phyloP scores from a whole-genome alignment of 2,888 invertebrate species.

The Drosophila putrida region DNA sequence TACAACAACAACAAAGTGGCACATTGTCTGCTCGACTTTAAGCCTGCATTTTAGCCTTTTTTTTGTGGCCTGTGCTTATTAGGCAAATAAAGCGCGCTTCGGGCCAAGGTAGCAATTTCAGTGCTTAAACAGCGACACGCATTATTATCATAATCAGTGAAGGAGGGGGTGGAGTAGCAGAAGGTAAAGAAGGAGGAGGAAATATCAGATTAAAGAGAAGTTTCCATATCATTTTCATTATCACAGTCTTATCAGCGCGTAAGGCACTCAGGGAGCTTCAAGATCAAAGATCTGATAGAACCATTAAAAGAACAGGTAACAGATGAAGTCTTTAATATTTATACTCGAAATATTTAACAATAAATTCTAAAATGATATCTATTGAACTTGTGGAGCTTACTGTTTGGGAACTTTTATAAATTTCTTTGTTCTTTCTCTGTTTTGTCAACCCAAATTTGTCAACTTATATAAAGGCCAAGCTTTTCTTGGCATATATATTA shows the following conservation, averaged over 20 bases:
- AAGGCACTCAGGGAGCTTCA: conserved; percentile 26
- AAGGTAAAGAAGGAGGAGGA: neutral
- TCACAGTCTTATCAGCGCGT: conserved; percentile 46
- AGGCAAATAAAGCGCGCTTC: conserved; percentile 64
- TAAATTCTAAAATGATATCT: neutral
- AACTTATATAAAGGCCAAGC: too few species aligned
- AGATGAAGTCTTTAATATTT: neutral
- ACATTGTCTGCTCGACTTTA: conserved; percentile 74
- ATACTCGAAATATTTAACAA: neutral
- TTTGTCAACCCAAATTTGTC: too few species aligned
- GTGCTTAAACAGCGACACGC: conserved; percentile 60
- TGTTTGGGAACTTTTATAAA: neutral
- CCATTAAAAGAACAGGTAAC: too few species aligned
- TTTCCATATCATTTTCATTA: conserved; percentile 54
- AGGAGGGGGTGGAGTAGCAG: neutral
- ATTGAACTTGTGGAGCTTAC: neutral
- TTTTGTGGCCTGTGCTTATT: conserved; percentile 61
- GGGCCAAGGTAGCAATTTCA: conserved; percentile 65
- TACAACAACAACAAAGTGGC: conserved; percentile 41
- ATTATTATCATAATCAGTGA: conserved; percentile 72
- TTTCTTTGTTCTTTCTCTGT: neutral
- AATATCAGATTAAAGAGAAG: conserved; percentile 15
- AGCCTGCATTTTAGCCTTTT: conserved; percentile 4
- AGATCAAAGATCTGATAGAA: conserved; percentile 24
- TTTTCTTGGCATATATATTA: too few species aligned